Base-by-base conservation (phyloP, 1,140 invertebrate species). In the Pectinophora gossypiella region DNA sequence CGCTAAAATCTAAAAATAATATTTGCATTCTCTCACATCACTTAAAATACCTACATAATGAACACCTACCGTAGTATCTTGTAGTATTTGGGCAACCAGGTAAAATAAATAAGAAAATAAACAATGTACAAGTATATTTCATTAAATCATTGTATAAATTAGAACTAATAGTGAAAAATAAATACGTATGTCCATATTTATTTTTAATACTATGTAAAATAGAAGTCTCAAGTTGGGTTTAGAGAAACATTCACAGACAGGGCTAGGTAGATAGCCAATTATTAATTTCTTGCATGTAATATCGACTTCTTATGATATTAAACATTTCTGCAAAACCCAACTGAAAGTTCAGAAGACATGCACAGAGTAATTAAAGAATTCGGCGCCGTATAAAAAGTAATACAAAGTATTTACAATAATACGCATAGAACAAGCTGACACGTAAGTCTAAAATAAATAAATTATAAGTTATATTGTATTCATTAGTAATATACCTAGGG, bases 181-280 rank as follows among this genome's bases (percentile, higher is more conserved):
- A 86, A 86, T 83, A 83, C 55, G 54, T 60, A 62, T 59, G 55
- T 56, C 62, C 64, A 64, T 56, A 76, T 68, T 78, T 71, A 68
- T 65, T 69, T 69, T 82, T 78, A 82, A 83, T 84, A 84, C n/a
- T 86, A 83, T 82, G 77, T 85, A 82, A 76, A 72, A 58, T 56
- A 61, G 78, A 84, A 87, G 72, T 86, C 83, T 86, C 83, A 86
- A 86, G 83, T 86, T 86, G 83, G 79, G 81, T 86, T 86, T 68
- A 64, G 72, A 76, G 73, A 85, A 86, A 82, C 64, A 60, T 43
- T 56, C 56, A 49, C 43, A 38, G 32, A 38, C 51, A 27, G 43
- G 21, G 51, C 38, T 51, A 6, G 5, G n/a, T n/a, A n/a, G n/a
- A n/a, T n/a, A n/a, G n/a, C n/a, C n/a, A n/a, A n/a, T n/a, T n/a